phyloP scores from a whole-genome alignment of 2,888 invertebrate species.

The Julus scanicus region DNA sequence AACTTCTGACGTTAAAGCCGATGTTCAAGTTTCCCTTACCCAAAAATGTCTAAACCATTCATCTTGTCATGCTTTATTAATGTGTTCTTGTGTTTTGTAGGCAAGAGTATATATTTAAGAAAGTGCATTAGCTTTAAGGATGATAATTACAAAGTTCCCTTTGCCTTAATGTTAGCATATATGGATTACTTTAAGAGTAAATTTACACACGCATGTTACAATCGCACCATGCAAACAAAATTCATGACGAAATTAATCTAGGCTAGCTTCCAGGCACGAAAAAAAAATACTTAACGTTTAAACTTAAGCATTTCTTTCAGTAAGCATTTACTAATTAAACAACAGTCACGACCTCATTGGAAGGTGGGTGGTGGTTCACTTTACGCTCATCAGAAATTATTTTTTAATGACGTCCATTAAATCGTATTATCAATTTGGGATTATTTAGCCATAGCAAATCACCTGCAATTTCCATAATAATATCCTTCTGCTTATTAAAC shows the following conservation, averaged over 20 bases:
- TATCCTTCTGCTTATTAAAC: conserved; percentile 13
- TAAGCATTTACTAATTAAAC: background rate
- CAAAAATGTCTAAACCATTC: background rate
- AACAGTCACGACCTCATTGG: conserved; percentile 31
- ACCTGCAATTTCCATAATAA: conserved; percentile 43
- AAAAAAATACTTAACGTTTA: background rate
- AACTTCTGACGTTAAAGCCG: background rate
- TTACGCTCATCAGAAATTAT: conserved; percentile 40
- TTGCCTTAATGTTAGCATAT: background rate
- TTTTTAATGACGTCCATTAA: conserved; percentile 25
- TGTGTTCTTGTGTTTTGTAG: background rate
- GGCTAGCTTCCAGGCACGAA: background rate
- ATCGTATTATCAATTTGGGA: conserved; percentile 36
- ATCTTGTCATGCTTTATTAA: background rate
- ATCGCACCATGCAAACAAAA: conserved; percentile 13
- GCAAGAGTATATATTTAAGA: background rate
- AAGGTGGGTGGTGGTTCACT: background rate
- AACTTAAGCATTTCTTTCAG: conserved; percentile 5
- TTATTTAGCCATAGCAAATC: conserved; percentile 31
- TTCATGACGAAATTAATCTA: conserved; percentile 2
- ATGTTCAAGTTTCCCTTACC: background rate
- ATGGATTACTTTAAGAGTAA: background rate
- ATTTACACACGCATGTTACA: background rate
- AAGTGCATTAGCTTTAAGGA: background rate
- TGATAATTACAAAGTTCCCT: background rate